Evolutionary conservation across 2,888 invertebrate species (phyloP).

Genomic region (Apotomis capreana): DNA sequence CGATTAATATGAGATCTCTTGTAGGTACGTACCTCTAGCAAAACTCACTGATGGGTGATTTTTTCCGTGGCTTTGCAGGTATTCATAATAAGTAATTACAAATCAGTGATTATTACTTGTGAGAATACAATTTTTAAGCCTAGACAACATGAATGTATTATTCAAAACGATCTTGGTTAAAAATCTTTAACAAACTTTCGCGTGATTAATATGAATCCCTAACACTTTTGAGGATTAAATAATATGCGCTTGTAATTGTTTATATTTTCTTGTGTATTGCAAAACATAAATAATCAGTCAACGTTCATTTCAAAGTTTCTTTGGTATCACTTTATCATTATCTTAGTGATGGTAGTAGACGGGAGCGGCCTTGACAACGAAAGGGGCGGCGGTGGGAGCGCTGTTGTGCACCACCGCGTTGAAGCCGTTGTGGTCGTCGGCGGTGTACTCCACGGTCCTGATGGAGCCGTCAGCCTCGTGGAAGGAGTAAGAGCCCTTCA

Average conservation of each 20-base stretch:
- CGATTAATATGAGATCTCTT: too few relatives aligned
- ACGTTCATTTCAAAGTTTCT: background rate
- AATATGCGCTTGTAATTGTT: background rate
- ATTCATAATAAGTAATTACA: too few relatives aligned
- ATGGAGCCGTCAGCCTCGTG: conserved; percentile 79
- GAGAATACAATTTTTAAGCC: too few relatives aligned
- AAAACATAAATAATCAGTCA: background rate
- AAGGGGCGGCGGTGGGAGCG: conserved; percentile 46
- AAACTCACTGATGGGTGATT: too few relatives aligned
- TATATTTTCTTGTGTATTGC: conserved; percentile 3
- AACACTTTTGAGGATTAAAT: conserved; percentile 3
- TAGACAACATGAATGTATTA: too few relatives aligned
- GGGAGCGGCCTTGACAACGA: conserved; percentile 47
- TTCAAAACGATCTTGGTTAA: too few relatives aligned
- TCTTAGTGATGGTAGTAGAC: conserved; percentile 37
- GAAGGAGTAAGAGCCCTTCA: conserved; percentile 81
- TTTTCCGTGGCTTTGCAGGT: too few relatives aligned
- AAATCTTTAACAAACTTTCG: too few relatives aligned
- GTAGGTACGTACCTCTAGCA: too few relatives aligned
- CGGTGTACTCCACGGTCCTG: conserved; percentile 78
- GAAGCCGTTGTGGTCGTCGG: conserved; percentile 74
- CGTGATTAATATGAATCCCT: too few relatives aligned
- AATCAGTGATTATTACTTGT: too few relatives aligned
- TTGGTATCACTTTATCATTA: background rate
- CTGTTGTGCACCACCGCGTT: conserved; percentile 61